Evolutionary conservation across 2,888 invertebrate genomes (phyloP).

Genomic region (Xanthorhoe designata): DNA sequence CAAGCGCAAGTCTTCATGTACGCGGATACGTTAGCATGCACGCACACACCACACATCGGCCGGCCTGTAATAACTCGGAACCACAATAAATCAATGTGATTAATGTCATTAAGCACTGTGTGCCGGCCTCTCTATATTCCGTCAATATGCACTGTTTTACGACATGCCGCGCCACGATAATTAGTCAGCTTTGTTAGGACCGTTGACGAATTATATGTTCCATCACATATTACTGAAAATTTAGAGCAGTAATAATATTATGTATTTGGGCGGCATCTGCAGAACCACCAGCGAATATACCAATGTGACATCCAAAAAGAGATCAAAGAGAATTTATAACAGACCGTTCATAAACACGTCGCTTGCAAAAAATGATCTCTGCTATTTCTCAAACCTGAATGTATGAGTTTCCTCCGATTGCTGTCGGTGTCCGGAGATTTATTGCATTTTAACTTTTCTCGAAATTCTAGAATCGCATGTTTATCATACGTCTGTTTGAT

Average conservation of each 20-base stretch:
- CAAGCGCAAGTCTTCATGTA: conserved; percentile 49
- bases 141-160: conserved; percentile 86
- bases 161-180: conserved; percentile 83
- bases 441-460: conserved; percentile 67
- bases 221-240: conserved; percentile 58
- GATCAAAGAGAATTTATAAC: conserved; percentile 80
- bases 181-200: conserved; percentile 85
- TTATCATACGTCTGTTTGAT: conserved; percentile 80
- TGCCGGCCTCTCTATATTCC: conserved; percentile 86
- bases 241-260: conserved; percentile 66
- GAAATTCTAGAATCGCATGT: conserved; percentile 63
- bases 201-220: conserved; percentile 72
- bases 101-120: conserved; percentile 86
- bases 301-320: conserved; percentile 67
- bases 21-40: conserved; percentile 56
- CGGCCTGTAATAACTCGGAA: conserved; percentile 86
- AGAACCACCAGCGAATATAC: conserved; percentile 49
- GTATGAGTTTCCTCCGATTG: conserved; percentile 40
- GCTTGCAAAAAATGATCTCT: conserved; percentile 80
- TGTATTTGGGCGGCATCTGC: conserved; percentile 57
- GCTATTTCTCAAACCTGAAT: conserved; percentile 73
- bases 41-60: conserved; percentile 68
- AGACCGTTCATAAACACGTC: conserved; percentile 79
- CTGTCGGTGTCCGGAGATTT: conserved; percentile 60
- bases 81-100: conserved; percentile 86